A percentile compares a stretch with the other conserved stretches of the same genome.
These are phyloP conservation scores for Drosophila simulans DNA, from an alignment of 1,140 invertebrate species.

Conservation along the genomic window DNA sequence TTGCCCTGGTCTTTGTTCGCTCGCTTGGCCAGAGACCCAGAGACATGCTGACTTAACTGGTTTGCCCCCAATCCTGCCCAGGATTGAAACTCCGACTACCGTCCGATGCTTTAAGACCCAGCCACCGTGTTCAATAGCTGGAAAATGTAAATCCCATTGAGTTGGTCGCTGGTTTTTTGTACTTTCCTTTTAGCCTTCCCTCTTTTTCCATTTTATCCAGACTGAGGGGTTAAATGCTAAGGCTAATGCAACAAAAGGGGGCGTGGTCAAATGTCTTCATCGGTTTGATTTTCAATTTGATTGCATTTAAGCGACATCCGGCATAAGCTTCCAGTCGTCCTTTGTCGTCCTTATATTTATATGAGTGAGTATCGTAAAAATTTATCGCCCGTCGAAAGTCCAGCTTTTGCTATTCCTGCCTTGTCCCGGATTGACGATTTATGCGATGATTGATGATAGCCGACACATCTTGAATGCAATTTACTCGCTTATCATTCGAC, in stretches of 20 bases:
- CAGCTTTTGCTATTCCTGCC: conserved; percentile 15
- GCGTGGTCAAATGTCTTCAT: conserved; percentile 73
- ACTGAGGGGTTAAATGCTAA: conserved; percentile 16
- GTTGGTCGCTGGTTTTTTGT: conserved; percentile 49
- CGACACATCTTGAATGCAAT: conserved; percentile 53
- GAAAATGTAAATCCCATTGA: conserved; percentile 82
- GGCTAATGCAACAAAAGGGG: conserved; percentile 64
- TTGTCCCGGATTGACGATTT: conserved; percentile 60
- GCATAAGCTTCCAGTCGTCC: conserved; percentile 39
- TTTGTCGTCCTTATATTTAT: conserved; percentile 19
- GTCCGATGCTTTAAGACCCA: conserved; percentile 50
- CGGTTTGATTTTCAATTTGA: conserved; percentile 78
- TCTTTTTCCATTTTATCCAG: conserved; percentile 35
- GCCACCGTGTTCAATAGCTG: conserved; percentile 73
- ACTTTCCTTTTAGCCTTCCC: conserved; percentile 25
- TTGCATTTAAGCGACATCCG: conserved; percentile 66
- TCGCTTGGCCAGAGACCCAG: conserved; percentile 31
- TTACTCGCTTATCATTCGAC: conserved; percentile 63
- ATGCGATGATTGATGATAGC: conserved; percentile 72
- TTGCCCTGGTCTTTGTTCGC: conserved; percentile 62
- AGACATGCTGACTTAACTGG: conserved; percentile 79
- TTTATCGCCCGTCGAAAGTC: conserved; percentile 36
- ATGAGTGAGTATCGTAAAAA: conserved; percentile 38
- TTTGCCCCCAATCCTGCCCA: conserved; percentile 47
- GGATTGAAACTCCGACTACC: conserved; percentile 10